Conservation (phyloP, 2,797 vertebrate species). For the Clarias laeviceps region DNA sequence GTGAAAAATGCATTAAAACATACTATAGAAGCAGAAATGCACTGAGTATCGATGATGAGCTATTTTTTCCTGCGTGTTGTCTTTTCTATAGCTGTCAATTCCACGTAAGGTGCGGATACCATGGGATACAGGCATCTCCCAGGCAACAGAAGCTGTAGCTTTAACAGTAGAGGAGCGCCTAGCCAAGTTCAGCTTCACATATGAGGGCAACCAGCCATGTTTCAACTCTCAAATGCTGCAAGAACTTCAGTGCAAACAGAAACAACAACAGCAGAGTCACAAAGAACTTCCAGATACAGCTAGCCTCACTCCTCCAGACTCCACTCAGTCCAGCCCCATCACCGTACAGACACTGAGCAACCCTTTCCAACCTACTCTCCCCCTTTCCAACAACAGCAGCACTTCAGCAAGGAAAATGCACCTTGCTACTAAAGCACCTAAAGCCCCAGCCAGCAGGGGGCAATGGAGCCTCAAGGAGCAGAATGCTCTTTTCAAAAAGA, state of each 20-base stretch:
- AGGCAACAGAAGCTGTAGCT: slow-evolving; percentile 84
- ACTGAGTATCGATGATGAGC: not conserved
- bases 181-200: slow-evolving; percentile 86
- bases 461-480: slow-evolving; percentile 1
- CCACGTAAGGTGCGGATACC: slow-evolving; percentile 50
- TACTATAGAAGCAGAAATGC: not conserved
- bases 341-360: slow-evolving; percentile 15
- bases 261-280: slow-evolving; percentile 68
- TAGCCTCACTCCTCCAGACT: slow-evolving; percentile 57
- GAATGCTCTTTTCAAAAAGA: slow-evolving; percentile 56
- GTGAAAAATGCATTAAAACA: not conserved
- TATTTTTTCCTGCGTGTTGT: not conserved
- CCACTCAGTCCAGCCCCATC: slow-evolving; percentile 62
- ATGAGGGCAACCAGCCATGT: slow-evolving; percentile 81
- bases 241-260: slow-evolving; percentile 58
- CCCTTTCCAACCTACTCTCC: not conserved
- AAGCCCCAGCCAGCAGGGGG: slow-evolving; percentile 34
- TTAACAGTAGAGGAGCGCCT: slow-evolving; percentile 84
- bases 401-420: slow-evolving; percentile 64
- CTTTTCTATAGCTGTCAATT: slow-evolving; percentile 38
- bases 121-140: slow-evolving; percentile 65
- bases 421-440: slow-evolving; percentile 52
- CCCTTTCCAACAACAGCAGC: slow-evolving; percentile 53
- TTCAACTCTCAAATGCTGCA: slow-evolving; percentile 83
- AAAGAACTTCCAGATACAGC: slow-evolving; percentile 48